A percentile compares a stretch with the other conserved stretches of the same genome.
phyloP scores from a whole-genome alignment of 2,113 vertebrate genomes.

The Castor canadensis region DNA sequence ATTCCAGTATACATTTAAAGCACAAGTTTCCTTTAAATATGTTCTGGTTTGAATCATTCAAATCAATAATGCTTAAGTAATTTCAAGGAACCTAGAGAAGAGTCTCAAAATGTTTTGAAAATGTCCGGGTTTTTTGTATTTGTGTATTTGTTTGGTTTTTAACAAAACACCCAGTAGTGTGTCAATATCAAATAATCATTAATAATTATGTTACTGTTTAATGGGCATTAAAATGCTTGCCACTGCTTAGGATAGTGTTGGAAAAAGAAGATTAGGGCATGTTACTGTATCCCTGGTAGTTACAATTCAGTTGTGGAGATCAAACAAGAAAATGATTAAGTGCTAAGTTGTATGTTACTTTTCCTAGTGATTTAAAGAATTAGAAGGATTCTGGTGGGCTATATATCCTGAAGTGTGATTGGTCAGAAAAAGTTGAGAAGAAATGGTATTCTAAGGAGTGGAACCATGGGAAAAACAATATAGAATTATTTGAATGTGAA shows the following conservation, averaged over 20 bases:
- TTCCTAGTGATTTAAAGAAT: background rate
- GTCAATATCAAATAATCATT: constrained; percentile 20
- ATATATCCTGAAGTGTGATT: background rate
- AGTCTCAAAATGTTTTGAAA: background rate
- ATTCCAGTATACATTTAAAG: constrained; percentile 13
- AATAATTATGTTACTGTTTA: background rate
- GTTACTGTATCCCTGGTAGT: background rate
- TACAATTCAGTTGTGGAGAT: constrained; percentile 14
- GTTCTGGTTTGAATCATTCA: background rate
- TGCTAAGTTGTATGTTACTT: background rate
- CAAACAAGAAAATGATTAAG: constrained; percentile 10
- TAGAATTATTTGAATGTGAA: background rate
- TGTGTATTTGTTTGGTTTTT: background rate
- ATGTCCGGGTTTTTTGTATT: background rate
- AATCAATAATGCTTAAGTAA: background rate
- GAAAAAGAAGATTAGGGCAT: constrained; percentile 1
- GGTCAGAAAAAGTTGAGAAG: background rate
- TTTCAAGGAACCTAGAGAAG: background rate
- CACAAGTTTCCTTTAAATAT: background rate
- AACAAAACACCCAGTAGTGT: no score
- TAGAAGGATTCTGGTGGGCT: background rate
- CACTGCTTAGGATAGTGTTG: background rate
- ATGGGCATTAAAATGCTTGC: background rate
- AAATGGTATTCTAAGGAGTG: background rate
- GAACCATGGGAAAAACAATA: background rate